Base-by-base conservation (phyloP, 1,140 invertebrate species). In the Brachionus manjavacas region DNA sequence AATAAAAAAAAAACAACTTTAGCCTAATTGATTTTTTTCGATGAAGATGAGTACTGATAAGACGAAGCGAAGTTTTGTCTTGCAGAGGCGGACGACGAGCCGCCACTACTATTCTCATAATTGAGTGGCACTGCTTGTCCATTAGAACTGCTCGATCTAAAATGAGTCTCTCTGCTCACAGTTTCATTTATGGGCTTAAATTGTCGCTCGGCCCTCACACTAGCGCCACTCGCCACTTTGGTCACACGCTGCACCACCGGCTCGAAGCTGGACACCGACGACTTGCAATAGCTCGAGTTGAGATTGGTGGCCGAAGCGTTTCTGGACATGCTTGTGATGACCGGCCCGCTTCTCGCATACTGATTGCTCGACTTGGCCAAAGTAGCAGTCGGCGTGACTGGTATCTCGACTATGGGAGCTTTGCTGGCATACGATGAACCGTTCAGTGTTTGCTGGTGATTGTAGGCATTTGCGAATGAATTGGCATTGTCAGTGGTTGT, bases 31-130 rank as follows among this genome's bases (percentile, higher is more conserved):
- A 60, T 60, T 20, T 72, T 72, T 41, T 39, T 39, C 16, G 68
- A 39, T 72, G 68, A 72, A 72, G 68, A 72, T 23, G 68, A 72
- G 41, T 72, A 72, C 46, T 72, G 25, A 41, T 43, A 72, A 72
- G 68, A 68, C 3, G 66, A 68, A n/a, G 66, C 39, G 9, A 41
- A 72, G 23, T 72, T 72, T 72, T 72, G 68, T 41, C 35, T 35
- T n/a, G 16, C 39, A 1, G 28, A 39, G n/a, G n/a, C n/a, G n/a
- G n/a, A n/a, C n/a, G n/a, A n/a, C n/a, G n/a, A n/a, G n/a, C n/a
- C n/a, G n/a, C n/a, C n/a, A n/a, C 11, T 6, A 35, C 6, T 6
- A 35, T 41, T 72, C 16, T n/a, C 31, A 16, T 41, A 16, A 41
- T 4, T 72, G 8, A 39, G 8, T 8, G 16, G 31, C 16, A 41